Base-by-base conservation (phyloP, 1,140 invertebrate species). In the Whitmania pigra region DNA sequence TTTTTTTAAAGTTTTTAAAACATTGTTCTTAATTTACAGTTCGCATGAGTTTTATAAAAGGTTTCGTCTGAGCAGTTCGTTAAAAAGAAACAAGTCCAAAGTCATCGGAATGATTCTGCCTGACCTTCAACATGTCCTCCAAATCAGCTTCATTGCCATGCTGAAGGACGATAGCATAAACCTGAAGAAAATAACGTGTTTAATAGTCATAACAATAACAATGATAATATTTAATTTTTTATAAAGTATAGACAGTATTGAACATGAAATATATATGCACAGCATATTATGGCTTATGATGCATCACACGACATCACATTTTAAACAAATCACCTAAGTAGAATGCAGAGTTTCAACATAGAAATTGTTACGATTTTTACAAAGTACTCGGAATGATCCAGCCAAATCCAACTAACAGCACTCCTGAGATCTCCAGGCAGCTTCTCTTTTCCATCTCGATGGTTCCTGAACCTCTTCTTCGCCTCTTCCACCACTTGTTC, bases 401-500 rank as follows among this genome's bases (percentile, higher is more conserved):
- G 13, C 9, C 43, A 49, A 67, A 66, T 68, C 55, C 66, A 69
- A 31, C 27, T 69, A 27, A 82, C 93, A 60, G 90, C 86, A 71
- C 86, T 86, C 49, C 93, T 86, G 55, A 98, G 82, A 85, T 97
- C 94, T 5, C 93, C 91, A 20, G 89, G 86, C 72, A 97, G 83
- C 0, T 83, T 78, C 20, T 81, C 78, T 71, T 82, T 83, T 36
- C 87, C 87, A 72, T 82, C 82, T 3, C 86, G 79, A 80, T 94
- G 90, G 27, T 81, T 83, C 60, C 86, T 84, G 81, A 95, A 93
- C 66, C 89, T 86, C 71, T 77, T 78, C 36, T 78, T 79, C 0
- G 92, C 91, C 79, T 93, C 89, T 11, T 85, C 83, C 20, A 93
- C 87, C 0, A 88, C 88, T 0, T 86, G 84, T 18, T 87, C 83